phyloP scores from a whole-genome alignment of 2,113 vertebrate genomes.

The Cacatua alba region DNA sequence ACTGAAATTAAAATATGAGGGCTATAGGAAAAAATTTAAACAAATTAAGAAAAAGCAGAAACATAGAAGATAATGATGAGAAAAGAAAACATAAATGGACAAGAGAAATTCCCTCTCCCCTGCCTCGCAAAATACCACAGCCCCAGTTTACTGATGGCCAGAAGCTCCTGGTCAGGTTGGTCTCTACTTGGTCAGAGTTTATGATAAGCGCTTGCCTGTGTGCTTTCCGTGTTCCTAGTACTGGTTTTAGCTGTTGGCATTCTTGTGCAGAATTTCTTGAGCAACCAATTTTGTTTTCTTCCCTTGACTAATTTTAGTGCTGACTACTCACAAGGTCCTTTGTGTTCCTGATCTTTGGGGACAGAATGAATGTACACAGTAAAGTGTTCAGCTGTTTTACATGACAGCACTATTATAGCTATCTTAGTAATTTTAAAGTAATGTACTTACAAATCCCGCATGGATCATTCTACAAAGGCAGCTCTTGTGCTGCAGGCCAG shows the following conservation, averaged over 20 bases:
- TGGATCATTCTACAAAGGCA: neutral
- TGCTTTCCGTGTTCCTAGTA: neutral
- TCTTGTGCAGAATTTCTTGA: neutral
- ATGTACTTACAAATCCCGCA: neutral
- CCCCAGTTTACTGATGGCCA: neutral
- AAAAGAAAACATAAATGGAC: neutral
- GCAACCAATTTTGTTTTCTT: neutral
- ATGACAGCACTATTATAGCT: neutral
- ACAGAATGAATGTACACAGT: neutral
- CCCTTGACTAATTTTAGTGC: neutral
- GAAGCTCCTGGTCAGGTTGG: neutral
- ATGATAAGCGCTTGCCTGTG: neutral
- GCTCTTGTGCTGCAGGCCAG: neutral
- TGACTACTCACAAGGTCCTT: neutral
- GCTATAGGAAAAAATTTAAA: neutral
- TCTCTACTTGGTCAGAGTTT: neutral
- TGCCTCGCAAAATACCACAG: neutral
- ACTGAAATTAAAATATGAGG: neutral
- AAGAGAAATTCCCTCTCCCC: neutral
- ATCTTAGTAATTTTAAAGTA: neutral
- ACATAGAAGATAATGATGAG: neutral
- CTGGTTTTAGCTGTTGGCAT: neutral
- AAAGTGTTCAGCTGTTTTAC: neutral
- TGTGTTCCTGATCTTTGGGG: neutral
- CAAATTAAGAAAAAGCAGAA: neutral